Base-by-base conservation (phyloP, 2,113 vertebrate genomes). In the Zosterops japonicus region DNA sequence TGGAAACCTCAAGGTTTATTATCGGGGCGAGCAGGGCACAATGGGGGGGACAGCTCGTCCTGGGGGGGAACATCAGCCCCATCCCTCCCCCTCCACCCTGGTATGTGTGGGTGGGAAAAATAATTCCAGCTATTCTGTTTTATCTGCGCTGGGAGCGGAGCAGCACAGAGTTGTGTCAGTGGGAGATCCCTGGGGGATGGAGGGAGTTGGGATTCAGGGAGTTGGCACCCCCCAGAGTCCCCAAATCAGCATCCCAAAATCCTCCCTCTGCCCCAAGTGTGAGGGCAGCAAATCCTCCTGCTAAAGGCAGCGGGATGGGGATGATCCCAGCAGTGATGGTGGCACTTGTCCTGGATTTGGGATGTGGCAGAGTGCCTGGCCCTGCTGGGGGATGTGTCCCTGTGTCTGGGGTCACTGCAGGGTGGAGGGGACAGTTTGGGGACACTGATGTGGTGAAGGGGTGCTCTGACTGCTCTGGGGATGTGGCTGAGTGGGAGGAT, bases 1-100 rank as follows among this genome's bases (percentile, higher is more conserved):
- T 92, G 95, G 89, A 97, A 96, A 97, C 98, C 98, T 98, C 98
- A 96, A 90, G 98, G 97, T 96, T 96, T 87, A 96, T 98, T 98
- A 98, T 98, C 98, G 65, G 97, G 95, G 61, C 1, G 28, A 75
- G 87, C 97, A 98, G 89, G 91, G 95, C 95, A 87, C 33, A 61
- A 80, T 24, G 83, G 84, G 95, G 96, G 93, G 97, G 95, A 95
- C 55, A 2, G 95, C 94, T 90, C 12, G 74, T 91, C 93, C 95
- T 1, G 77, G 96, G 94, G 50, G 50, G 97, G 55, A 36, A 27
- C 77, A 59, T 39, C 87, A 56, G 78, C 60, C 91, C 55, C 42
- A 3, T 57, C 55, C 20, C 96, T 63, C 67, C 88, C 88, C 70
- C 85, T 92, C 94, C 56, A 1, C 91, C 87, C 90, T 96, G 90